Base-by-base conservation (phyloP, 2,113 vertebrate genomes). In the Amblyornis subalaris region DNA sequence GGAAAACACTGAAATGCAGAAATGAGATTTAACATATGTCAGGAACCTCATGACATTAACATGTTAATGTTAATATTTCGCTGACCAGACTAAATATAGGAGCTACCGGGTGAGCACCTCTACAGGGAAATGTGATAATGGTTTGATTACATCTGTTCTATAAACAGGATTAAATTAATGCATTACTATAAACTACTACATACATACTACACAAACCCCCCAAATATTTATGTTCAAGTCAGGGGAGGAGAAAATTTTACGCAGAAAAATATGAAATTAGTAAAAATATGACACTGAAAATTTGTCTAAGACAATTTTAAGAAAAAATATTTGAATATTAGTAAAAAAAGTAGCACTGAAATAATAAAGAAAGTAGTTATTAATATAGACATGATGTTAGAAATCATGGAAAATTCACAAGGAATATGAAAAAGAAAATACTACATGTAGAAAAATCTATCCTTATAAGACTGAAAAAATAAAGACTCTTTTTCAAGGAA, bases 181-280 rank as follows among this genome's bases (percentile, higher is more conserved):
- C 3, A 42, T 35, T 67, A 23, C 7, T 48, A 50, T n/a, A 45
- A 82, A 67, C 29, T 53, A 40, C 36, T 53, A 31, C 8, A 50
- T n/a, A 3, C 5, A 25, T 55, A n/a, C 7, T 47, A 60, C 13
- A 35, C 4, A 72, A 45, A 5, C 1, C 3, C 2, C 12, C 12
- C 7, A 50, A 67, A 82, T 50, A 74, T 28, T 62, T 28, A 26
- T 9, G 4, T 80, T 76, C 9, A 40, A 33, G 14, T 60, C 10
- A 35, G 9, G 6, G 6, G 19, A 79, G 25, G n/a, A 72, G 23
- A 89, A 71, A 65, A 40, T 6, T 55, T 44, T 72, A 35, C 67
- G 40, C 5, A 54, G 24, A 86, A 83, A 90, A 72, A 22, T 12
- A 2, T 71, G 24, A 71, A 57, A 35, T 48, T 47, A 44, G 4